Percentiles rank a stretch among this genome's conserved stretches.
phyloP scores from a whole-genome alignment of 2,797 vertebrate species.

The Urophycis tenuis region DNA sequence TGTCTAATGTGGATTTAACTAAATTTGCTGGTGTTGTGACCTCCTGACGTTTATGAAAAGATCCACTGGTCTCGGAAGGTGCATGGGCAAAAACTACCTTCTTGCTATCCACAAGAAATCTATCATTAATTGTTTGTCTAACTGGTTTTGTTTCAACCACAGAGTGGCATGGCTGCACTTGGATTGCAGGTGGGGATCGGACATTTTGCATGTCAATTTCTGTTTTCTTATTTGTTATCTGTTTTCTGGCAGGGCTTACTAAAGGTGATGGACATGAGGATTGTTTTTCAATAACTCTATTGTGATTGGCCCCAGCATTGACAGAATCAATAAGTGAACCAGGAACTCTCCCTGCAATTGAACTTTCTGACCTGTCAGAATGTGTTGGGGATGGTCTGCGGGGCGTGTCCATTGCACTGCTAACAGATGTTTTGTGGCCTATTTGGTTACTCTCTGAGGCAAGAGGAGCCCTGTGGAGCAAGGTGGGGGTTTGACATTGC shows the following conservation, averaged over 20 bases:
- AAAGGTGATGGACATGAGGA: conserved; percentile 12
- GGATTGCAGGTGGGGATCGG: conserved; percentile 1
- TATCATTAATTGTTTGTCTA: background rate
- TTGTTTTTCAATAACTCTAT: conserved; percentile 17
- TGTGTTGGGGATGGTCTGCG: conserved; percentile 37
- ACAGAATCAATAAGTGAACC: conserved; percentile 14
- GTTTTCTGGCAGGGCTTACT: conserved; percentile 27
- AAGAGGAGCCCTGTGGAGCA: conserved; percentile 9
- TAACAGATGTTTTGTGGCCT: conserved; percentile 45
- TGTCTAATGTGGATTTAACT: conserved; percentile 58
- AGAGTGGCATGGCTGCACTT: conserved; percentile 24
- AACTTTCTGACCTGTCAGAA: conserved; percentile 23
- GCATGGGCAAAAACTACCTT: conserved; percentile 17
- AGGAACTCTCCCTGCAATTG: conserved; percentile 34
- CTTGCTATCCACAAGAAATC: conserved; percentile 17
- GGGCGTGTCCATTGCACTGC: conserved; percentile 51
- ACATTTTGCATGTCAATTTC: conserved; percentile 16
- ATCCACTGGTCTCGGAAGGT: conserved; percentile 22
- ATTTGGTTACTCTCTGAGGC: conserved; percentile 21
- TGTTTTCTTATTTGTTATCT: too few relatives aligned
- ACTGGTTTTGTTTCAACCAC: background rate
- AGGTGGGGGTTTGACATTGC: conserved; percentile 25
- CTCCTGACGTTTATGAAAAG: conserved; percentile 28
- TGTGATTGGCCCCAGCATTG: conserved; percentile 13
- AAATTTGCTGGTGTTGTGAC: conserved; percentile 58